Evolutionary conservation across 1,140 invertebrate species (phyloP).

Genomic region (Drosophila baimaii): DNA sequence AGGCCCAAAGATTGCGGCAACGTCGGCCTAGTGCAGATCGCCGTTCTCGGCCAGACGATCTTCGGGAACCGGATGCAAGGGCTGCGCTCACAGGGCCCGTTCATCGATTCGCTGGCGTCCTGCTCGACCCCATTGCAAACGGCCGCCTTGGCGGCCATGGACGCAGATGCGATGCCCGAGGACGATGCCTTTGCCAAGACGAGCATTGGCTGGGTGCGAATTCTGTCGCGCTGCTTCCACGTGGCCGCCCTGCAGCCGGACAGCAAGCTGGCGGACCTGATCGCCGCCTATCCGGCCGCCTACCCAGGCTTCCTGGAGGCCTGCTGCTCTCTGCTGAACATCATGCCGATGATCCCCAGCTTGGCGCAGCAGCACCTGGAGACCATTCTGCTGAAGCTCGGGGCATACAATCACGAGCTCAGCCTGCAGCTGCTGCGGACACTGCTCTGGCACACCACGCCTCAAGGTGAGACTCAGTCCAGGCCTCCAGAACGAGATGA

Average conservation of each 20-base stretch:
- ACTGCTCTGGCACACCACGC: constrained; percentile 86
- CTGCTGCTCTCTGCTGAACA: constrained; percentile 90
- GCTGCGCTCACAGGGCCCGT: constrained; percentile 41
- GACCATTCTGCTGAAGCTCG: constrained; percentile 87
- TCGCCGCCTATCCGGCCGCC: constrained; percentile 86
- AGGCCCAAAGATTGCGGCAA: constrained; percentile 94
- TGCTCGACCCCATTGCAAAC: constrained; percentile 42
- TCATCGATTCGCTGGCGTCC: constrained; percentile 46
- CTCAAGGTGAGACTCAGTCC: no score
- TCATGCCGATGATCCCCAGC: constrained; percentile 87
- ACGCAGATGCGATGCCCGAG: constrained; percentile 67
- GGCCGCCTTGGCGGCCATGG: constrained; percentile 40
- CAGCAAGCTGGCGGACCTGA: constrained; percentile 85
- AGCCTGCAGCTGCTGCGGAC: constrained; percentile 87
- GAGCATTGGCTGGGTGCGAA: constrained; percentile 82
- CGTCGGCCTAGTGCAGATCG: constrained; percentile 94
- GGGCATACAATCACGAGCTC: constrained; percentile 86
- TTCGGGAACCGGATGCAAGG: constrained; percentile 81
- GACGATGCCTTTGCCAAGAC: constrained; percentile 83
- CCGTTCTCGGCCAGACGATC: constrained; percentile 91
- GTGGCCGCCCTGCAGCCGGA: constrained; percentile 73
- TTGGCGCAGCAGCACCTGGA: constrained; percentile 88
- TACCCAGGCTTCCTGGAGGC: constrained; percentile 89
- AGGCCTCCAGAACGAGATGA: no score
- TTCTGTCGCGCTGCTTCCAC: constrained; percentile 78